These are phyloP conservation scores for Iphiclides podalirius DNA, from an alignment of 2,888 invertebrate genomes.

Conservation along the genomic window DNA sequence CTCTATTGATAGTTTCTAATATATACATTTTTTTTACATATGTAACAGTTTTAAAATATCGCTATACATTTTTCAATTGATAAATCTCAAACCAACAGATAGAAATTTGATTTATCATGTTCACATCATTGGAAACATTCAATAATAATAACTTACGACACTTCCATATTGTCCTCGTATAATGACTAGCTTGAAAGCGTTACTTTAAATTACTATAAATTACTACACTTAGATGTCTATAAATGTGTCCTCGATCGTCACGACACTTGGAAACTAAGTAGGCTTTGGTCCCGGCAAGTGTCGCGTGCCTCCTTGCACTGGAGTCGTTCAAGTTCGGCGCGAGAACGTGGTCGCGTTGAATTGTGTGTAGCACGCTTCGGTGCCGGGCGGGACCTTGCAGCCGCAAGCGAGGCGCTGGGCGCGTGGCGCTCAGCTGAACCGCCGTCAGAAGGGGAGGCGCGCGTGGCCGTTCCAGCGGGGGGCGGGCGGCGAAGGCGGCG, in stretches of 20 bases:
- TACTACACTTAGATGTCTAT: not conserved
- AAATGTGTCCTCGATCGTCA: not conserved
- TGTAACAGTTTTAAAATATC: conserved; percentile 1
- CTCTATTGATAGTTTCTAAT: conserved; percentile 4
- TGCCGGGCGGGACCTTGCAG: conserved; percentile 1
- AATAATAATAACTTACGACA: not conserved
- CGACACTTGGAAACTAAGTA: conserved; percentile 4
- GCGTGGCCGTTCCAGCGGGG: conserved; percentile 51
- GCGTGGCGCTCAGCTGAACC: conserved; percentile 11
- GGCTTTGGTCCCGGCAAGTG: conserved; percentile 3
- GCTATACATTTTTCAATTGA: not conserved
- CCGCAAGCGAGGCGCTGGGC: conserved; percentile 22
- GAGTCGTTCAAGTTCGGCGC: not conserved
- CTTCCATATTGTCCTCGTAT: not conserved
- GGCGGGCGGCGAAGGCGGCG: conserved; percentile 36
- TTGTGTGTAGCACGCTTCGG: conserved; percentile 4
- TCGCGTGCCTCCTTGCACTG: not conserved
- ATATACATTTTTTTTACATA: conserved; percentile 10
- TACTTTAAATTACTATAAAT: not conserved
- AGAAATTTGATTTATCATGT: not conserved
- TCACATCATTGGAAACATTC: not conserved
- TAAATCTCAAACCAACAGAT: too few species aligned
- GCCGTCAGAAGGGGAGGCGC: conserved; percentile 45
- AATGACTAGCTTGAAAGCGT: not conserved
- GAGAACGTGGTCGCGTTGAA: not conserved